Conservation (phyloP, 1,140 invertebrate species). For the Dendrolimus punctatus region DNA sequence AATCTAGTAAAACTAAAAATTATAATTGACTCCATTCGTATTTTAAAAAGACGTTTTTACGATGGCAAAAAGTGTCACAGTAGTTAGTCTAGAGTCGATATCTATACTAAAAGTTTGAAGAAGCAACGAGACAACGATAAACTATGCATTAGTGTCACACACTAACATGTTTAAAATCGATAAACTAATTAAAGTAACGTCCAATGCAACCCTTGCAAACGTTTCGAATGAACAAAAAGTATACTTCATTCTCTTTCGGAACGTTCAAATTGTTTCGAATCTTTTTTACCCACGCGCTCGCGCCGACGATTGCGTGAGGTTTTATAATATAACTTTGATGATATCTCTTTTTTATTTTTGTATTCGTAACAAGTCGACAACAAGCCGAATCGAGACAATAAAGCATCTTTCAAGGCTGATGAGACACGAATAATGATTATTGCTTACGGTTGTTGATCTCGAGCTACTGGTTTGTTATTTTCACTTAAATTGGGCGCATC, state of each 20-base stretch:
- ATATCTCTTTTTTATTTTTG: conserved; percentile 45
- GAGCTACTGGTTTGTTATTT: conserved; percentile 27
- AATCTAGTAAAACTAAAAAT: no score
- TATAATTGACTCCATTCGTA: no score
- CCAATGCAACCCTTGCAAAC: background rate
- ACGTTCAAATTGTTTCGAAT: conserved; percentile 24
- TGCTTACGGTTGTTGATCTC: conserved; percentile 50
- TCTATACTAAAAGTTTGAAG: no score
- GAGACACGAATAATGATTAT: conserved; percentile 62
- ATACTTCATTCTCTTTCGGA: conserved; percentile 17
- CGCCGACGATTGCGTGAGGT: conserved; percentile 44
- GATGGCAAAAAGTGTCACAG: no score
- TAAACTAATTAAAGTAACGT: no score
- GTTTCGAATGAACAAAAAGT: conserved; percentile 1
- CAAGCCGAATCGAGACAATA: conserved; percentile 64
- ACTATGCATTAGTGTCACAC: no score
- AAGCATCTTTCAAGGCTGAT: conserved; percentile 59
- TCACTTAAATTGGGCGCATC: no score
- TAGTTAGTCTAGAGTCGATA: no score
- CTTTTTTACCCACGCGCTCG: conserved; percentile 24
- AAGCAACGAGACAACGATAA: no score
- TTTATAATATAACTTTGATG: conserved; percentile 57
- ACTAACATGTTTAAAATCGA: no score
- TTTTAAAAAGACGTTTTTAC: no score
- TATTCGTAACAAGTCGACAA: conserved; percentile 63